These are phyloP conservation scores for Hippoglossus stenolepis DNA, from an alignment of 2,113 vertebrate genomes.

Conservation along the genomic window DNA sequence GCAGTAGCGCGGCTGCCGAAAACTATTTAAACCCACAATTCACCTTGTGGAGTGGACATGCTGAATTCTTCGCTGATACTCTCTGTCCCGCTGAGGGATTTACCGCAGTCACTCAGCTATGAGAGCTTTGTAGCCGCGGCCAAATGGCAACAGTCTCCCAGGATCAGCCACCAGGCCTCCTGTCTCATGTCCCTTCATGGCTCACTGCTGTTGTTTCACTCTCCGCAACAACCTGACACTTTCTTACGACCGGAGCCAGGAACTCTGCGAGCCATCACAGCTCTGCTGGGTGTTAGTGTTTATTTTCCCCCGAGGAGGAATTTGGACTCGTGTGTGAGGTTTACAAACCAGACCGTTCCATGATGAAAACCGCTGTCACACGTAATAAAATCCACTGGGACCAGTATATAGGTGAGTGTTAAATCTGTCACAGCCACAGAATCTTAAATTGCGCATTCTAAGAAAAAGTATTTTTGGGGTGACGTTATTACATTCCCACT, in stretches of 20 bases:
- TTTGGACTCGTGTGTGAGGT: conserved; percentile 51
- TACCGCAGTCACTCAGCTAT: conserved; percentile 21
- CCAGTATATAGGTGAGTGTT: conserved; percentile 37
- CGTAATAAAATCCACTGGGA: conserved; percentile 46
- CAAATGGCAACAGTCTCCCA: conserved; percentile 56
- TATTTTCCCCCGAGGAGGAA: conserved; percentile 64
- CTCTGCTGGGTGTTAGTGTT: conserved; percentile 54
- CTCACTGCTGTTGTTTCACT: conserved; percentile 46
- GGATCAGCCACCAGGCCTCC: conserved; percentile 14
- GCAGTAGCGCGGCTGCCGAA: conserved; percentile 22
- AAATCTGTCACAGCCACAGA: conserved; percentile 41
- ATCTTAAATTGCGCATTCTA: background rate
- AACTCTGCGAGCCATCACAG: conserved; percentile 25
- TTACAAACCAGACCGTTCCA: conserved; percentile 61
- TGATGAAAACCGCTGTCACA: conserved; percentile 59
- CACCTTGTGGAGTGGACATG: conserved; percentile 36
- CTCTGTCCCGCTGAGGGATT: conserved; percentile 46
- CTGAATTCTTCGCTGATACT: conserved; percentile 23
- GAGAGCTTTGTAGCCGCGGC: conserved; percentile 44
- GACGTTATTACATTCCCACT: background rate
- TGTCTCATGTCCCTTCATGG: conserved; percentile 65
- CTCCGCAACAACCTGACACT: conserved; percentile 31
- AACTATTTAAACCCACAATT: conserved; percentile 40
- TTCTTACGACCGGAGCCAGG: conserved; percentile 48
- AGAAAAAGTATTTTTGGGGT: conserved; percentile 24